Base-by-base conservation (phyloP, 1,140 invertebrate genomes). In the Eueides isabella region DNA sequence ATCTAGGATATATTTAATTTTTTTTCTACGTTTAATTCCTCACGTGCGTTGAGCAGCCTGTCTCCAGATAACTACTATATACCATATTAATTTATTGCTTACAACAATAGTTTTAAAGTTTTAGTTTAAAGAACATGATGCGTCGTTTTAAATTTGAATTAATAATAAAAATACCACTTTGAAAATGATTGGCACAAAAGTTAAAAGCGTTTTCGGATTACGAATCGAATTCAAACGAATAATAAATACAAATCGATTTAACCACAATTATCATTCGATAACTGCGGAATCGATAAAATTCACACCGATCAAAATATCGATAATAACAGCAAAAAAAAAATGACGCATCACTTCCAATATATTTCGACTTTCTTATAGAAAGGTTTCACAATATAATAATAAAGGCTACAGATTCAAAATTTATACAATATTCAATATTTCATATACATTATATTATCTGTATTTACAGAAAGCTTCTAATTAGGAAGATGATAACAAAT, bases 1-100 rank as follows among this genome's bases (percentile, higher is more conserved):
- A n/a, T 38, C 75, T 76, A 72, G 70, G 67, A 65, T 38, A 69
- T 71, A 48, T 70, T 67, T 48, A 41, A 30, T 67, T 23, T 48
- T 66, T 68, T 85, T 71, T 83, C 86, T 91, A 90, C 87, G 26
- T 80, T 90, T 85, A 92, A 92, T 92, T 92, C 90, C 90, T 91
- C 82, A 84, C 85, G 90, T 92, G 90, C 90, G 75, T 72, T 85
- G 85, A 85, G 84, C 85, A 87, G 76, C 78, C 84, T 85, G 83
- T 80, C 87, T 82, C 84, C 67, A 82, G 63, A 71, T 75, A 75
- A 71, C 74, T 71, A 80, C 81, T 80, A 84, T 74, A 76, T 55
- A 55, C 7, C 41, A 48, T 55, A 55, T 55, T 26, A 26, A 74
- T 75, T 87, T 90, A 90, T 89, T 87, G 86, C 86, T 90, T 80